These are phyloP conservation scores for Lepus townsendii DNA, from an alignment of 2,797 vertebrate genomes.

Conservation along the genomic window DNA sequence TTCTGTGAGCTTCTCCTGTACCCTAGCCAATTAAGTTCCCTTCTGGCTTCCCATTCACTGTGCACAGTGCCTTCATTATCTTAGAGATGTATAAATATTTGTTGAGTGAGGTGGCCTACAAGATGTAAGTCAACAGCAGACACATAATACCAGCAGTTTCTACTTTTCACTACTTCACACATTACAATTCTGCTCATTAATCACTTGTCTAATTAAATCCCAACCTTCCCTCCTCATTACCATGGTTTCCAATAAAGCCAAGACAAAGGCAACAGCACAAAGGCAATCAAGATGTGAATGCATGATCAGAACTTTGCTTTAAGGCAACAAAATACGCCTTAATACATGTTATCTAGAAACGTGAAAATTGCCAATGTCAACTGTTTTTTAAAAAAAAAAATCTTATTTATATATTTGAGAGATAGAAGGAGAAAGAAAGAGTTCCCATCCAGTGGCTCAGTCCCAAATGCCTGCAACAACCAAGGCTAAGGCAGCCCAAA, in stretches of 20 bases:
- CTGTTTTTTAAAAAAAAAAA: too few relatives aligned
- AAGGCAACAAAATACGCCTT: not conserved
- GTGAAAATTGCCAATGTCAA: not conserved
- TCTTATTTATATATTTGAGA: too few relatives aligned
- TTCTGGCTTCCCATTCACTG: not conserved
- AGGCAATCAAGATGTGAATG: not conserved
- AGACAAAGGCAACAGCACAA: constrained; percentile 38
- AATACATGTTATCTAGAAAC: not conserved
- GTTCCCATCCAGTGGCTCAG: too few relatives aligned
- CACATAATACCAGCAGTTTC: constrained; percentile 5
- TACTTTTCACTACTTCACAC: constrained; percentile 31
- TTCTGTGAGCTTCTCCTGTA: not conserved
- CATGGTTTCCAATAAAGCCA: constrained; percentile 30
- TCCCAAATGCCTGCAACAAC: too few relatives aligned
- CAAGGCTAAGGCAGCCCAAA: too few relatives aligned
- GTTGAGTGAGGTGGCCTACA: constrained; percentile 3
- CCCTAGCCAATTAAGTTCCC: not conserved
- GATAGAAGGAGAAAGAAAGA: too few relatives aligned
- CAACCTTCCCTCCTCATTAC: not conserved
- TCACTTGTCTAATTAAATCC: constrained; percentile 51
- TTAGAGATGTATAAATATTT: constrained; percentile 25
- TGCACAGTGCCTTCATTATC: not conserved
- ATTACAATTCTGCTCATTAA: constrained; percentile 31
- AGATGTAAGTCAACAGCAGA: constrained; percentile 39
- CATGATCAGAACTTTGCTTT: not conserved